Evolutionary conservation across 2,888 invertebrate species (phyloP), one percentile per base, ranked within the genome.

Genomic region (Bombylius discolor): DNA sequence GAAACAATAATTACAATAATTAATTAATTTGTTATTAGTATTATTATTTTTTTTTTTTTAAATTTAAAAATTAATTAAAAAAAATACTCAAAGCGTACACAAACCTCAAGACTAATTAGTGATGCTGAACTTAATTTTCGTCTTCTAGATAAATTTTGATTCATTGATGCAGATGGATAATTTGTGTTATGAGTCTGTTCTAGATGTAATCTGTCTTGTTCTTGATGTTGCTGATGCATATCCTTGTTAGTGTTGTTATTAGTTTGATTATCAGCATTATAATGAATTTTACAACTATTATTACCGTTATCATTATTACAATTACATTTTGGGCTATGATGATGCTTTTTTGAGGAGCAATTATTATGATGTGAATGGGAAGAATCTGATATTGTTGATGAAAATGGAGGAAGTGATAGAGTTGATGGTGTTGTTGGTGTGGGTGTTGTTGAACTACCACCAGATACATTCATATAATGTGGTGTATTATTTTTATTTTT

Each of bases 81-180:
- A n/a, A 23, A 23, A 23, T 23, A 2, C 23, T 23, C 23, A 42
- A 42, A 11, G 12, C 46, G 53, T 12, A 48, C 54, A 61, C 62
- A 58, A 62, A 63, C 63, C 63, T 63, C 63, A 13, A 62, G 56
- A 46, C 60, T 63, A 52, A 62, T 53, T 39, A 62, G 59, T 5
- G 63, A 63, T 39, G 61, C 58, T 9, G 63, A 62, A 53, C 59
- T 61, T 9, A 60, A 59, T 48, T 54, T 60, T 42, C 58, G 58
- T 51, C 56, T 59, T 57, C 55, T 60, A 34, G 53, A 56, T 5
- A 11, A 42, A 11, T 42, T 42, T 42, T 42, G 4, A 34, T 55
- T 55, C 34, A 52, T 36, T 32, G 49, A 49, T 49, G 50, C 32
- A 44, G 53, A 55, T 9, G 23, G 34, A 39, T 52, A 50, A 23